Evolutionary conservation across 2,797 vertebrate genomes (phyloP).

Genomic region (Bucorvus abyssinicus): DNA sequence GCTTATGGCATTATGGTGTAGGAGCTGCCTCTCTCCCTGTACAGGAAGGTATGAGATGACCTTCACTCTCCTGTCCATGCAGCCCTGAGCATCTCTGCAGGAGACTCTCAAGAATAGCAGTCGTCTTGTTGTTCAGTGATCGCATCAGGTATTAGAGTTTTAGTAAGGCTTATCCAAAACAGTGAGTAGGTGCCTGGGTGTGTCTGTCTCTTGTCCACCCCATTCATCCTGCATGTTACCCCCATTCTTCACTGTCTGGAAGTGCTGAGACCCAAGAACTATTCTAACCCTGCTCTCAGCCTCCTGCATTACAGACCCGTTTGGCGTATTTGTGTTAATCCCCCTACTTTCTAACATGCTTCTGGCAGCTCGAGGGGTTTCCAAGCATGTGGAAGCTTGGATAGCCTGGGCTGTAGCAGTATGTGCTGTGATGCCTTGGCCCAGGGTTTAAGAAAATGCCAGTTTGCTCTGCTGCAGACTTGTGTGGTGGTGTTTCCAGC

Average conservation of each 20-base stretch:
- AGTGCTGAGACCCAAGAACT: conserved; percentile 50
- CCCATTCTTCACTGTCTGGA: conserved; percentile 58
- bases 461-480: fast-evolving
- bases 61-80: conserved; percentile 52
- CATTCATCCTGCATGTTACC: conserved; percentile 72
- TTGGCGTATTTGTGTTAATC: conserved; percentile 25
- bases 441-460: background rate
- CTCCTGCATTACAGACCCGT: conserved; percentile 22
- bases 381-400: background rate
- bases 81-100: conserved; percentile 46
- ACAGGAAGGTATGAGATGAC: conserved; percentile 20
- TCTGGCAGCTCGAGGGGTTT: conserved; percentile 49
- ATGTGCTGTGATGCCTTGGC: background rate
- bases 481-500: background rate
- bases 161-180: conserved; percentile 67
- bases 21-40: conserved; percentile 53
- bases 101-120: conserved; percentile 49
- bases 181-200: conserved; percentile 60
- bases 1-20: conserved; percentile 39
- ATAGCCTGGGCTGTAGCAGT: background rate
- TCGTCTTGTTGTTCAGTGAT: conserved; percentile 54
- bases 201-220: conserved; percentile 37
- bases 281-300: conserved; percentile 23
- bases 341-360: conserved; percentile 45
- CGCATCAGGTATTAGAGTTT: conserved; percentile 30